Base-by-base conservation (phyloP, 2,888 invertebrate species). In the Athalia cordata region DNA sequence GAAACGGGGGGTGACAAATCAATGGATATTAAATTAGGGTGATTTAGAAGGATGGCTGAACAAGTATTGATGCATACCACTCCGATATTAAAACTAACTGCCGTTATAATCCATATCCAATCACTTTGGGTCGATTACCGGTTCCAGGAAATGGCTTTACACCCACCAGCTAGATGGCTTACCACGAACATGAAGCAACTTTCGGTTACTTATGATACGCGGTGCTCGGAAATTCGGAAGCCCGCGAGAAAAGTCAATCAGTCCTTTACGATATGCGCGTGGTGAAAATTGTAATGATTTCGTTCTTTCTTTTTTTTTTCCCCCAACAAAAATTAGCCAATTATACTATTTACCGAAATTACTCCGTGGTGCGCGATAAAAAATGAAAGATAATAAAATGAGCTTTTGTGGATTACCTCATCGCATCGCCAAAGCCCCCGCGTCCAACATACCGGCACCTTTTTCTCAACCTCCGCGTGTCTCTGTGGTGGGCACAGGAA, bases 91-190 rank as follows among this genome's bases (percentile, higher is more conserved):
- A 79, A 55, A 80, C 79, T 78, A 80, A 81, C 70, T 75, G 70
- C 77, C 82, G 82, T 82, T 74, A 78, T 75, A 78, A 78, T 72
- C 81, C 83, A 84, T 83, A 85, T 85, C 84, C 87, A 88, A 88
- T 88, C 87, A 87, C 86, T 87, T 88, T 82, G 82, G 83, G 82
- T 82, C 85, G 84, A 86, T 87, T 87, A 86, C 83, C 82, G 83
- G 81, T 83, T 83, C 81, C 84, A 84, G 86, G 85, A 87, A 86
- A 85, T 82, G 84, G 83, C 82, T 47, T 84, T 82, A 81, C 84
- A 80, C 85, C 80, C 81, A 76, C 52, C 9, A 72, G 43, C 43
- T 45, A 9, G 64, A 43, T 29, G 52, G n/a, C 6, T 66, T 9
- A 4, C 64, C 11, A 52, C 68, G 50, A 29, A 68, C 68, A 50